Conservation (phyloP, 2,888 invertebrate species). For the Spisula subtruncata region DNA sequence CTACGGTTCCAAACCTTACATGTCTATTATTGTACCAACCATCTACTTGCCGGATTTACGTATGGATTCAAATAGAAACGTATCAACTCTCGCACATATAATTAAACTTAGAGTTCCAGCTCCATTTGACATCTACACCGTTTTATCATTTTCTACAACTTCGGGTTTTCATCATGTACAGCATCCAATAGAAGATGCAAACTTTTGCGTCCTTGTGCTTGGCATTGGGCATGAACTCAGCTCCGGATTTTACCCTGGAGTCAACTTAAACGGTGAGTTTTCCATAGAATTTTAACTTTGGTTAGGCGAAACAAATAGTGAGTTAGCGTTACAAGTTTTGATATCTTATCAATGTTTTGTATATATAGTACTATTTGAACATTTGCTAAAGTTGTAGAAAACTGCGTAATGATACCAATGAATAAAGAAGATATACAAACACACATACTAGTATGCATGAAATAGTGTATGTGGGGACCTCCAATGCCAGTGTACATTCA, state of each 20-base stretch:
- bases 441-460: no score
- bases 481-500: no score
- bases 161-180: not conserved
- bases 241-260: constrained; percentile 28
- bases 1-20: constrained; percentile 7
- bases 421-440: no score
- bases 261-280: constrained; percentile 18
- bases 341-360: no score
- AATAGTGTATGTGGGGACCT: no score
- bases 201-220: constrained; percentile 32
- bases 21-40: constrained; percentile 4
- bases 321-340: no score
- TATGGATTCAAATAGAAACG: not conserved
- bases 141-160: not conserved
- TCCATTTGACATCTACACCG: constrained; percentile 22
- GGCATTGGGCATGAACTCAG: constrained; percentile 1
- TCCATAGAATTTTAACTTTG: not conserved
- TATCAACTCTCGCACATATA: not conserved
- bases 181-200: not conserved
- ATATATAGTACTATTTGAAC: no score
- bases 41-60: not conserved
- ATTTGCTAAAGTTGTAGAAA: no score
- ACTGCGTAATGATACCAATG: no score
- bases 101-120: not conserved
- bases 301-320: no score